Evolutionary conservation across 2,113 vertebrate genomes (phyloP).

Genomic region (Brienomyrus brachyistius): DNA sequence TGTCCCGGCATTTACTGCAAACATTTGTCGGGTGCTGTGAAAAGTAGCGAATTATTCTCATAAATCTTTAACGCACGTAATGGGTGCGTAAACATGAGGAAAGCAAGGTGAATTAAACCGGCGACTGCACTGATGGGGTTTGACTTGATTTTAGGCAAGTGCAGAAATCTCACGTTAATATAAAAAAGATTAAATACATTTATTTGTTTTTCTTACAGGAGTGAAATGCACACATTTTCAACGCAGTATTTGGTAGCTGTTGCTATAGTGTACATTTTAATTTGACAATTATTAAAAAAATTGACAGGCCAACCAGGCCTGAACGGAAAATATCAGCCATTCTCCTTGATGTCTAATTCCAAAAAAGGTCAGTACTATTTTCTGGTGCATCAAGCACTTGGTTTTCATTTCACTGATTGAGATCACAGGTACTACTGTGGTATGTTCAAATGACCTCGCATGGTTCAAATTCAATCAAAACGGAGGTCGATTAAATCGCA

Average conservation of each 20-base stretch:
- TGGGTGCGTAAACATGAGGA: neutral
- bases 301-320: neutral
- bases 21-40: conserved; percentile 38
- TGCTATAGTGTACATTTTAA: neutral
- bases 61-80: conserved; percentile 48
- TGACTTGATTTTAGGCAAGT: neutral
- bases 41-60: conserved; percentile 48
- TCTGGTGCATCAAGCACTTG: neutral
- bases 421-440: neutral
- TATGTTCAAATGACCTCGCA: neutral
- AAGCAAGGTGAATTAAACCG: neutral
- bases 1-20: neutral
- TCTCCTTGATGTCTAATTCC: neutral
- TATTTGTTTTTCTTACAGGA: neutral
- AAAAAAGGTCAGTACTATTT: neutral
- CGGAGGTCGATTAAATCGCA: neutral
- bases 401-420: neutral
- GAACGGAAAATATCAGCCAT: neutral
- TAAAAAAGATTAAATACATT: neutral
- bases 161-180: neutral
- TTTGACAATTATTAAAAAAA: neutral
- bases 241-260: neutral
- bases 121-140: neutral
- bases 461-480: neutral
- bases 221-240: neutral